phyloP scores from a whole-genome alignment of 2,797 vertebrate genomes.

The Fundulus diaphanus region DNA sequence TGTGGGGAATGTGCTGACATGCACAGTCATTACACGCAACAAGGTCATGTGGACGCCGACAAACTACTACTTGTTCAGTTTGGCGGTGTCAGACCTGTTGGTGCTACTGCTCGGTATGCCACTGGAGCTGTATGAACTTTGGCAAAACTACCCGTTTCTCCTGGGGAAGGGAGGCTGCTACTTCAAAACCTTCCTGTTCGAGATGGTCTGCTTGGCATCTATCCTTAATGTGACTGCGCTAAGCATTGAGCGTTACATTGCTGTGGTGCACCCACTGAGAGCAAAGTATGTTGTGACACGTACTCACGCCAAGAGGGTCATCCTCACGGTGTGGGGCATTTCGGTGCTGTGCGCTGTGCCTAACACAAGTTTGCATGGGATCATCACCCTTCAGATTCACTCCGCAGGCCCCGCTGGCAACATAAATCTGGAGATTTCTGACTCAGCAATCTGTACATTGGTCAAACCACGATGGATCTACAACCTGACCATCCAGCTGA shows the following conservation, averaged over 20 bases:
- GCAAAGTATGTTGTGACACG: conserved; percentile 90
- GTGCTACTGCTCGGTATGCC: conserved; percentile 94
- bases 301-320: conserved; percentile 87
- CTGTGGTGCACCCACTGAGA: conserved; percentile 91
- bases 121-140: conserved; percentile 93
- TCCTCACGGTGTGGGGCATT: conserved; percentile 86
- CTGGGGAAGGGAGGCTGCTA: conserved; percentile 88
- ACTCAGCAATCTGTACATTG: conserved; percentile 85
- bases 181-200: conserved; percentile 92
- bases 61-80: conserved; percentile 95
- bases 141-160: conserved; percentile 93
- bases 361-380: conserved; percentile 92
- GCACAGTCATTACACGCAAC: conserved; percentile 87
- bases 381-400: conserved; percentile 73
- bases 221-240: conserved; percentile 93
- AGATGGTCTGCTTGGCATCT: conserved; percentile 93
- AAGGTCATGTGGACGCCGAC: conserved; percentile 93
- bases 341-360: conserved; percentile 90
- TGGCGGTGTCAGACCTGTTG: conserved; percentile 92
- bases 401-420: conserved; percentile 32
- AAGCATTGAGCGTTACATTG: conserved; percentile 93
- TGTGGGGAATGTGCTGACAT: conserved; percentile 89
- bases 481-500: conserved; percentile 90
- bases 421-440: conserved; percentile 67
- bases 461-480: conserved; percentile 87